Evolutionary conservation across 2,888 invertebrate species (phyloP).

Genomic region (Phyto melanocephala): DNA sequence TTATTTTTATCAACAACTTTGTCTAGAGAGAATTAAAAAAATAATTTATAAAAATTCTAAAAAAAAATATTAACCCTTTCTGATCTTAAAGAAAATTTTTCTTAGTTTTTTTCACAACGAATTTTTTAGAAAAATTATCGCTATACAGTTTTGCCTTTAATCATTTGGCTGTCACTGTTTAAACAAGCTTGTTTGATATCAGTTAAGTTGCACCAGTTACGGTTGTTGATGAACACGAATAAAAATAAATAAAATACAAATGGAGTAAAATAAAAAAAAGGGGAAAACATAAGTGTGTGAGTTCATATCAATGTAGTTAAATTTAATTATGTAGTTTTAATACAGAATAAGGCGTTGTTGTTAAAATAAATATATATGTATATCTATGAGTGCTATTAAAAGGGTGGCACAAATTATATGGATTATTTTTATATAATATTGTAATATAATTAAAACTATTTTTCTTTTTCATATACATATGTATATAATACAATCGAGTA

Average conservation of each 20-base stretch:
- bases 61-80: no score
- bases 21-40: no score
- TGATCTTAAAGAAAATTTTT: no score
- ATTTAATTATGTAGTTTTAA: slow-evolving; percentile 43
- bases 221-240: slow-evolving; percentile 13
- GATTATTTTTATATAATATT: no score
- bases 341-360: slow-evolving; percentile 26
- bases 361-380: not conserved
- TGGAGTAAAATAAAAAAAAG: not conserved
- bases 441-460: no score
- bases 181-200: slow-evolving; percentile 20
- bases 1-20: no score
- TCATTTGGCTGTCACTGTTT: not conserved
- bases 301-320: not conserved
- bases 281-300: not conserved
- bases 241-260: slow-evolving; percentile 21
- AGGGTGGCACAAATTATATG: no score
- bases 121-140: no score
- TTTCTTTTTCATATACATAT: no score
- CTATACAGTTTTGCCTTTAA: not conserved
- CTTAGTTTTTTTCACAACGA: no score
- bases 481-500: no score
- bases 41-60: no score
- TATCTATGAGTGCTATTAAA: not conserved
- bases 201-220: slow-evolving; percentile 37